A percentile compares a stretch with the other conserved stretches of the same genome.
Evolutionary conservation across 2,113 vertebrate genomes (phyloP).

Genomic region (Lanius collurio): DNA sequence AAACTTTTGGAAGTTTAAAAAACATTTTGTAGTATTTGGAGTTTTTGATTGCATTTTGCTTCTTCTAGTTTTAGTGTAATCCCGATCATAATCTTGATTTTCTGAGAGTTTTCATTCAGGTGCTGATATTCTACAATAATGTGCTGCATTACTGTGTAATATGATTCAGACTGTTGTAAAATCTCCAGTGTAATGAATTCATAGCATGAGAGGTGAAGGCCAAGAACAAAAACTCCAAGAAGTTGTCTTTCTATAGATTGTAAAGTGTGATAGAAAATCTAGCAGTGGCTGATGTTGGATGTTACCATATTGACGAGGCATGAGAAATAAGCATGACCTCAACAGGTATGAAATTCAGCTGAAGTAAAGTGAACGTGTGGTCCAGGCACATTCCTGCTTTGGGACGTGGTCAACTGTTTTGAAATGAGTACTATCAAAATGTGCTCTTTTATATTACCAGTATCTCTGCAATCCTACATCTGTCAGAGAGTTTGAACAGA

Average conservation of each 20-base stretch:
- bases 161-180: background rate
- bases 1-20: background rate
- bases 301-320: background rate
- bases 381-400: background rate
- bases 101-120: background rate
- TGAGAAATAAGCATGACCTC: background rate
- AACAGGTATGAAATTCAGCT: background rate
- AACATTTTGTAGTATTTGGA: background rate
- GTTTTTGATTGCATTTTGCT: background rate
- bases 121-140: background rate
- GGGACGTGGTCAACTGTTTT: background rate
- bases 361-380: background rate
- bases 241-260: background rate
- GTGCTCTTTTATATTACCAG: background rate
- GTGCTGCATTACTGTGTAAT: background rate
- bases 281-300: background rate
- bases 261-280: background rate
- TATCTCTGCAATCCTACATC: accelerated
- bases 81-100: background rate
- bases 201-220: background rate
- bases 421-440: background rate
- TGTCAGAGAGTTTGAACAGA: background rate
- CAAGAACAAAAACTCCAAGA: background rate
- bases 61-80: background rate
- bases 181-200: background rate